Base-by-base conservation (phyloP, 53 echinoderm and acorn worm species). In the Henricia sp. region DNA sequence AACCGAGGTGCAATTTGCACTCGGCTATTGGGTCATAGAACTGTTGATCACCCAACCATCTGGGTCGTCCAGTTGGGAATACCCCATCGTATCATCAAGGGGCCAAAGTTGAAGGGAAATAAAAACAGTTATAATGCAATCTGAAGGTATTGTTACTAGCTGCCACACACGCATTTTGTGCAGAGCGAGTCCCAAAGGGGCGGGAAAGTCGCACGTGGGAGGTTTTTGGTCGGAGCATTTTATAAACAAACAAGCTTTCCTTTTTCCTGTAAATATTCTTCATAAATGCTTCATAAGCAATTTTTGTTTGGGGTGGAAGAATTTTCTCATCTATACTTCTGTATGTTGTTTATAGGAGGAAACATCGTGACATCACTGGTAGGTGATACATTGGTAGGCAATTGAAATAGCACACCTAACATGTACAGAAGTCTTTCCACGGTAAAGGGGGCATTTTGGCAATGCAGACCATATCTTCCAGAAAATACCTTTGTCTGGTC, bases 141-240 rank as follows among this genome's bases (percentile, higher is more conserved):
- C 1, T 48, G 50, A 51, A 5, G 37, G 27, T 20, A n/a, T 50
- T 29, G 48, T 37, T 73, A 55, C 35, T 37, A 54, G 44, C 42
- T 70, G 73, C 73, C 73, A 73, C 73, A 73, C 73, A 73, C 73
- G 52, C 53, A 24, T 73, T 73, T 73, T 73, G 73, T n/a, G n/a
- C n/a, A n/a, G n/a, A n/a, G n/a, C n/a, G n/a, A n/a, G 33, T 34
- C 62, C 33, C 32, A 33, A 4, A 3, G 34, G 33, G 33, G 33
- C 24, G 6, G 62, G 62, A 16, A 30, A 60, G 62, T 32, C 33
- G 29, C 62, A 33, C 62, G 16, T 60, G 27, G 62, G 62, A 2
- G 16, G 62, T 13, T 60, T 27, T 60, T 6, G 9, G 44, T n/a
- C n/a, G 13, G 44, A 29, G 3, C 29, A 19, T 14, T 10, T 0